Base-by-base conservation (phyloP, 1,140 invertebrate genomes). In the Drosophila mauritiana region DNA sequence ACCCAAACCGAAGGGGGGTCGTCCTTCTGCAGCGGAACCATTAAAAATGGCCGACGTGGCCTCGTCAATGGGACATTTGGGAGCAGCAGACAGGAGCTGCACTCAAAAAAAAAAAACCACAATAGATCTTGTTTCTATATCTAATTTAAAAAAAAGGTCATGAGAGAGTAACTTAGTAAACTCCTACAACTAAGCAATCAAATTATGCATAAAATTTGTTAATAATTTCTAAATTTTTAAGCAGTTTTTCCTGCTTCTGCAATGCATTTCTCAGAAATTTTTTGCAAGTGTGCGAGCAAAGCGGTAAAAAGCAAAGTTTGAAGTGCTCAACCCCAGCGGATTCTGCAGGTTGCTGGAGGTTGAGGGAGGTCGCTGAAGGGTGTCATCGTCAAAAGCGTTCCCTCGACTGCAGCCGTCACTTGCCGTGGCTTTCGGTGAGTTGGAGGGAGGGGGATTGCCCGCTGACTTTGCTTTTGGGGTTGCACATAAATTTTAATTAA, bases 401-500 rank as follows among this genome's bases (percentile, higher is more conserved):
- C 51, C 65, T 69, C 51, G 39, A 34, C 67, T 65, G 64, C 40
- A 65, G 46, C 59, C 59, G 25, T 59, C 59, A 63, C 54, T 57
- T 63, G 39, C 25, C 39, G 53, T 37, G 59, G 59, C 1, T 12
- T 22, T 22, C 4, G 0, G 8, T 11, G 40, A 10, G 22, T 10
- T 0, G 45, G 31, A 2, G 39, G 13, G 4, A 4, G 0, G 25
- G 20, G 20, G 20, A 22, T 22, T 22, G 20, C 80, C 53, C 73
- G 55, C 61, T 52, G 64, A 27, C 37, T 40, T 46, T 51, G 40
- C 55, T 61, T 43, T 55, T 27, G 70, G 82, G 82, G 82, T 88
- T 89, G 77, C 64, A 79, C 80, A 88, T 88, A 89, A 88, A 89
- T 88, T 88, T 88, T 88, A 88, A 88, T 88, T 89, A 88, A 88